These are phyloP conservation scores for Dioctria rufipes DNA, from an alignment of 2,888 invertebrate genomes.

Conservation along the genomic window DNA sequence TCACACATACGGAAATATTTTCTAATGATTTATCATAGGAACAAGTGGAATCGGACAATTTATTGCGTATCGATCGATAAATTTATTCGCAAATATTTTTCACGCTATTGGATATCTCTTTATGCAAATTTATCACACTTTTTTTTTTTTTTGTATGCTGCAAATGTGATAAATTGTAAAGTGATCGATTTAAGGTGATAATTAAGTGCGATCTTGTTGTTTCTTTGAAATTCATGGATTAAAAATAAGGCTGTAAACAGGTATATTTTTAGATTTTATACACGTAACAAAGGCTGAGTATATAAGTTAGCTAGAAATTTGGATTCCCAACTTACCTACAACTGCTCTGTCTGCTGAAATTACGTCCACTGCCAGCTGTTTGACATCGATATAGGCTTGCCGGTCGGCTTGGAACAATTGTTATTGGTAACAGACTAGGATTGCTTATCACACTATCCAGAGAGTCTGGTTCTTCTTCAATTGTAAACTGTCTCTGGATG, in stretches of 20 bases:
- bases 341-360: slow-evolving; percentile 67
- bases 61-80: background rate
- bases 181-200: slow-evolving; percentile 16
- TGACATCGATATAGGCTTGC: slow-evolving; percentile 67
- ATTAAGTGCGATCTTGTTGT: slow-evolving; percentile 3
- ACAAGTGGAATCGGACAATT: no score
- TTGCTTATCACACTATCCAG: slow-evolving; percentile 70
- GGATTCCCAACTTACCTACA: slow-evolving; percentile 65
- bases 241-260: slow-evolving; percentile 5
- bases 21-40: no score
- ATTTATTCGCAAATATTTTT: slow-evolving; percentile 36
- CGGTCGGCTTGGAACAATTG: slow-evolving; percentile 70
- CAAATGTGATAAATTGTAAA: slow-evolving; percentile 9
- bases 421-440: slow-evolving; percentile 70
- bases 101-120: slow-evolving; percentile 9
- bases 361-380: slow-evolving; percentile 64
- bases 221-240: background rate
- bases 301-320: background rate
- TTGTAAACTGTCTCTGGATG: slow-evolving; percentile 64
- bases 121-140: background rate
- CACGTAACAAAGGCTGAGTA: background rate
- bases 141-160: background rate
- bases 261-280: background rate
- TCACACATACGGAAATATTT: background rate
- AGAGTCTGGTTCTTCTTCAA: slow-evolving; percentile 70